Evolutionary conservation across 2,888 invertebrate species (phyloP), one percentile per base, ranked within the genome.

Genomic region (Folsomia manolachei): DNA sequence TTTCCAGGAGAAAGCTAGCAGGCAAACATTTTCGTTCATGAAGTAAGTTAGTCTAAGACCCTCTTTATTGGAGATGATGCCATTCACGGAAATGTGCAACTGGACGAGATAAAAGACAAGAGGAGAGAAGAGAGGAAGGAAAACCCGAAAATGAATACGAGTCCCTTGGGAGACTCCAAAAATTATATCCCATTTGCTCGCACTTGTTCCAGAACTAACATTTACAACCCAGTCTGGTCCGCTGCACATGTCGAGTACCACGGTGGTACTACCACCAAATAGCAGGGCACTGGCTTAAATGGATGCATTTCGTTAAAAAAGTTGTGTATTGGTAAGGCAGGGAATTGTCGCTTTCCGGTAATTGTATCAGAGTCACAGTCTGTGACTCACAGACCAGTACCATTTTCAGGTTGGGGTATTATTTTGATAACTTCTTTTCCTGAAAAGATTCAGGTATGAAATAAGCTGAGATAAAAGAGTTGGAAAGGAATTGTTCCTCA

Each of bases 121-220:
- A 39, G 2, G 64, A 4, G 14, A 64, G 27, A 4, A 39, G 65
- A 39, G 51, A 61, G 39, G 24, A 65, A 39, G 27, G 51, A 62
- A 66, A 51, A 51, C 27, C 14, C 63, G 71, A 73, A 74, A 76
- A 76, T 74, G 76, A 73, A 74, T 76, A 76, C 73, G 76, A 74
- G 70, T 71, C 76, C 73, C 76, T 60, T 65, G 76, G 69, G 76
- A 76, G 63, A 65, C 62, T 65, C 70, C 27, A 23, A 67, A 64
- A 23, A 39, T 71, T 66, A 60, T 66, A 51, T 64, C 27, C 27
- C 60, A 25, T 62, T 51, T 24, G 24, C 69, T 69, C 62, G 26
- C 60, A 21, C 56, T 56, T 56, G 56, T n/a, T 19, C 56, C n/a
- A 4, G 14, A 39, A 39, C 39, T 14, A 39, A 39, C 39, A 39